Evolutionary conservation across 2,113 vertebrate genomes (phyloP), one percentile per base, ranked within the genome.

Genomic region (Mionectes macconnelli): DNA sequence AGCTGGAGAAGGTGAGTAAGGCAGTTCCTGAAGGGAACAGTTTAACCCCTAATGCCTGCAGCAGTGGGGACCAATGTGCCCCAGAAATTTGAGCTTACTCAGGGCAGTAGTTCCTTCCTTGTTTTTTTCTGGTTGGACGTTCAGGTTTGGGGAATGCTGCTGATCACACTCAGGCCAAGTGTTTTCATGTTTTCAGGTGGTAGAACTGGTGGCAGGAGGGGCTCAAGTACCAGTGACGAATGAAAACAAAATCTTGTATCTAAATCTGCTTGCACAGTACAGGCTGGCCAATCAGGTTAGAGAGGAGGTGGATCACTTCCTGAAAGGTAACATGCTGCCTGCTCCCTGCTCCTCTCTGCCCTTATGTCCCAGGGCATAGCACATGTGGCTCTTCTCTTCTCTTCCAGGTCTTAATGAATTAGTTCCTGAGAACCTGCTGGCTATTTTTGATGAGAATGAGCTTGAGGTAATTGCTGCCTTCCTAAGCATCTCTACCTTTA

Each of bases 361-460:
- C n/a, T 55, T 37, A 4, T 62, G 21, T 67, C n/a, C 40, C 13
- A 49, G 55, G 56, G 14, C 50, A 42, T 52, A 57, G 62, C 77
- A 66, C 52, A 60, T 75, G 42, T 37, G 89, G 33, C 28, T 88
- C 9, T 88, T 68, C 44, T 93, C 12, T 86, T 89, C 57, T 97
- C 89, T 97, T 98, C 86, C 63, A 99, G 99, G 99, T 93, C 98
- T 99, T 89, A 99, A 99, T 40, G 99, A 99, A 81, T 97, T 99
- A 72, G 99, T 99, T 95, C 99, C 99, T 92, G 99, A 99, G 97
- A 99, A 99, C 93, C 98, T 99, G 83, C 94, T 99, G 86, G 99
- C 99, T 97, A 99, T 99, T 98, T 99, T 99, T 98, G 99, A 99
- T 98, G 99, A 99, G 97, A 99, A 99, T 94, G 99, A 99, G 85